phyloP scores from a whole-genome alignment of 2,113 vertebrate species.

The Sula dactylatra region DNA sequence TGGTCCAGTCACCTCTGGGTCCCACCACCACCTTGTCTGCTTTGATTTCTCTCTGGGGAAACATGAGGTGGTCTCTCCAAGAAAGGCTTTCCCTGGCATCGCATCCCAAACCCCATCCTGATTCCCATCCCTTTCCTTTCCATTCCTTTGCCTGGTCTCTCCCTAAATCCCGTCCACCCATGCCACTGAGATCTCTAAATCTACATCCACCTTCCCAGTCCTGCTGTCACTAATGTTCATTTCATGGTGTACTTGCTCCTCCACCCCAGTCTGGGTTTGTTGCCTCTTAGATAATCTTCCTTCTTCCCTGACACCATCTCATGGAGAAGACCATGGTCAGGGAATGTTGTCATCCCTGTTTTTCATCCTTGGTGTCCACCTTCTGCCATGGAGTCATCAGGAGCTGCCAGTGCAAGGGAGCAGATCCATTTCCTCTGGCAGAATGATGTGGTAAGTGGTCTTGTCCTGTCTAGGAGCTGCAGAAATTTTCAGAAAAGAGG shows the following conservation, averaged over 20 bases:
- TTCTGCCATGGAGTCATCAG: background rate
- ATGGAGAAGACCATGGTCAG: background rate
- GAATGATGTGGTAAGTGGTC: background rate
- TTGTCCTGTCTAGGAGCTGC: background rate
- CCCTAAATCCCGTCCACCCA: background rate
- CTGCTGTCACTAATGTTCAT: background rate
- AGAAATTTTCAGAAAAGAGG: background rate
- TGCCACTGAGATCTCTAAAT: too few relatives aligned
- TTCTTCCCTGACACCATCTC: background rate
- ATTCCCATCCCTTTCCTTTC: background rate
- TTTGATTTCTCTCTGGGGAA: background rate
- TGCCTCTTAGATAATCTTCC: background rate
- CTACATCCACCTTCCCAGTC: background rate
- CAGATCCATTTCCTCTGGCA: background rate
- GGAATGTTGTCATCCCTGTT: background rate
- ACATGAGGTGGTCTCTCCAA: background rate
- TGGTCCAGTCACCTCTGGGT: background rate
- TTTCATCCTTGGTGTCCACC: background rate
- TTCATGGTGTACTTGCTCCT: background rate
- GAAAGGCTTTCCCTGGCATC: background rate
- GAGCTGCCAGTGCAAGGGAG: background rate
- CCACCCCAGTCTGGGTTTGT: rapidly evolving
- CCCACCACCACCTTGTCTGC: background rate
- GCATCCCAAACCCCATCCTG: background rate
- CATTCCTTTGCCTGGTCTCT: background rate